A percentile compares a stretch with the other conserved stretches of the same genome.
These are phyloP conservation scores for Potorous gilbertii DNA, from an alignment of 2,797 vertebrate species.

Conservation along the genomic window DNA sequence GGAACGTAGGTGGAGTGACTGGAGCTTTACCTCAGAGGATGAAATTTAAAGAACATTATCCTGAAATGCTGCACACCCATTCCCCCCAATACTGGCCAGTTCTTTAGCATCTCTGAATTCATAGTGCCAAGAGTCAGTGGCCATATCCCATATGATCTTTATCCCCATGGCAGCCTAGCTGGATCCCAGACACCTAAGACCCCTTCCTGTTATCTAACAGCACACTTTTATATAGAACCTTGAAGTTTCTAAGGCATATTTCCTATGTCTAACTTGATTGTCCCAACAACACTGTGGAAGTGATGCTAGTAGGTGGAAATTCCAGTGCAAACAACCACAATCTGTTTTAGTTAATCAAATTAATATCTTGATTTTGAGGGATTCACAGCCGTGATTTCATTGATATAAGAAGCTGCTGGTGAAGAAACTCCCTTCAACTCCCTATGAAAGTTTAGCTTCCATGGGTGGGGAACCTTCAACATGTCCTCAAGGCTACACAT, in stretches of 20 bases:
- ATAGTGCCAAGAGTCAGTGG: not conserved
- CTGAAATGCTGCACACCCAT: not conserved
- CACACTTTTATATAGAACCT: not conserved
- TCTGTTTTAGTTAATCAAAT: no score
- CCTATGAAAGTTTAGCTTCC: no score
- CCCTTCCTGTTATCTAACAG: not conserved
- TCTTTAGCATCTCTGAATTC: not conserved
- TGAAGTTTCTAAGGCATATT: not conserved
- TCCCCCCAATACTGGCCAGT: not conserved
- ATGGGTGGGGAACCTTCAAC: no score
- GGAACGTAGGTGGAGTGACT: not conserved
- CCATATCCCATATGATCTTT: not conserved
- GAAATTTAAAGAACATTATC: not conserved
- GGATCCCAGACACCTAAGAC: not conserved
- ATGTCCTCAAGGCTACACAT: no score
- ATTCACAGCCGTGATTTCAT: not conserved
- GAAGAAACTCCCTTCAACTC: no score
- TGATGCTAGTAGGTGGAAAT: not conserved
- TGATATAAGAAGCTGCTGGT: no score
- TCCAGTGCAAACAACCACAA: no score
- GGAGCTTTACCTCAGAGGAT: not conserved
- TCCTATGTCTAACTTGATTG: not conserved
- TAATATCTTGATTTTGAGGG: no score
- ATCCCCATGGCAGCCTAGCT: not conserved
- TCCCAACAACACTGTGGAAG: not conserved